A percentile compares a stretch with the other conserved stretches of the same genome.
Evolutionary conservation across 2,113 vertebrate genomes (phyloP).

Genomic region (Sinocyclocheilus grahami): DNA sequence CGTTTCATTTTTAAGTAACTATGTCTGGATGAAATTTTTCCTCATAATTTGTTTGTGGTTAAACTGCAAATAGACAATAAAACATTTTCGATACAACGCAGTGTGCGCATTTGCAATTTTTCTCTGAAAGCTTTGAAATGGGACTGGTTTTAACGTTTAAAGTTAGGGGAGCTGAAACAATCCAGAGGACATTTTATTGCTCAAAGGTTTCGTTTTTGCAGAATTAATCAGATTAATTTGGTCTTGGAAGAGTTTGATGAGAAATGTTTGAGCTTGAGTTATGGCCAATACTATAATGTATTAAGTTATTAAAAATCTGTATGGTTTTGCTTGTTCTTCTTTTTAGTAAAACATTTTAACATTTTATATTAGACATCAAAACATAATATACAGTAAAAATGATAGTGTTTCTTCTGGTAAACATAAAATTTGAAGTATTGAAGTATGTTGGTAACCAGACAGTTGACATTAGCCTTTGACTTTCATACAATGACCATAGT

Average conservation of each 20-base stretch:
- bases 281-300: no score
- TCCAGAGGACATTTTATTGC: no score
- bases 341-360: no score
- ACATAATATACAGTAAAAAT: no score
- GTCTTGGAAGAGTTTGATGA: neutral
- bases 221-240: neutral
- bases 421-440: no score
- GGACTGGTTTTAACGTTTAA: neutral
- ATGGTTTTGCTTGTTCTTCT: neutral
- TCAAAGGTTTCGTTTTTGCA: neutral
- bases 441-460: no score
- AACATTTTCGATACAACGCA: neutral
- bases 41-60: neutral
- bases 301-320: neutral
- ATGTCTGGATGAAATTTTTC: neutral
- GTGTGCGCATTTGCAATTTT: neutral
- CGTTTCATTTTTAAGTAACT: constrained; percentile 9
- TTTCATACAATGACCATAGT: no score
- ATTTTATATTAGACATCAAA: no score
- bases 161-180: no score
- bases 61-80: constrained; percentile 42
- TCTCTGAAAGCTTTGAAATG: neutral
- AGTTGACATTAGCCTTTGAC: no score
- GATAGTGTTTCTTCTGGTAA: no score
- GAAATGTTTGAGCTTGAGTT: neutral